phyloP scores from a whole-genome alignment of 2,113 vertebrate genomes.

The Mustela lutreola region DNA sequence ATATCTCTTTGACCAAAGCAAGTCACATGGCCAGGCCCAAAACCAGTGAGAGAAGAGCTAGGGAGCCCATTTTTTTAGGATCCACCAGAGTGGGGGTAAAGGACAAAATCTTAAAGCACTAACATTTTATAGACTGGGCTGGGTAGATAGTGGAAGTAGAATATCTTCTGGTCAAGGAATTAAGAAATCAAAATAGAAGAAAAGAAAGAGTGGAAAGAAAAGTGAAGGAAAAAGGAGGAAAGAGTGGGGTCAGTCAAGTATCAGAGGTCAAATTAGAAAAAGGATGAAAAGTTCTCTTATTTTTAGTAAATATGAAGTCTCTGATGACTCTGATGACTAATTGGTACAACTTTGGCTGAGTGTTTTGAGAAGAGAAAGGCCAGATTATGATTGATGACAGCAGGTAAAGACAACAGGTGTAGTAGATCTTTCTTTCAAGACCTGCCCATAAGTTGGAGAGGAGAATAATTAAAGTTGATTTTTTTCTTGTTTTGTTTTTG shows the following conservation, averaged over 20 bases:
- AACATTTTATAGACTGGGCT: not conserved
- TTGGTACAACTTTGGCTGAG: not conserved
- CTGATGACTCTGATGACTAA: not conserved
- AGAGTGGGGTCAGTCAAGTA: not conserved
- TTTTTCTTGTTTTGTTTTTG: not conserved
- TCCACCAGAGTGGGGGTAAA: not conserved
- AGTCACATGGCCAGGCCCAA: too few species aligned
- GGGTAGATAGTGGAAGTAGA: not conserved
- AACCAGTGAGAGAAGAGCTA: too few species aligned
- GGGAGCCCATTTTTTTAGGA: not conserved
- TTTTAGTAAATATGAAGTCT: not conserved
- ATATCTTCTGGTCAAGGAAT: not conserved
- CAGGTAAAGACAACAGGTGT: not conserved
- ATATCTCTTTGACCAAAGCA: too few species aligned
- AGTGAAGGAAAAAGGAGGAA: not conserved
- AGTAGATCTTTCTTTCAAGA: not conserved
- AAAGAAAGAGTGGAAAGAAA: not conserved
- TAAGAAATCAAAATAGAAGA: conserved; percentile 7
- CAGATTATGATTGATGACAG: not conserved
- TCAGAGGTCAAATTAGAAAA: not conserved
- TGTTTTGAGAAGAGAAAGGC: not conserved
- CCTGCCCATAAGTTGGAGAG: not conserved
- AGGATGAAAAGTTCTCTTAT: not conserved
- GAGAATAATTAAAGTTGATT: not conserved
- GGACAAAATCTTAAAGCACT: not conserved